phyloP scores from a whole-genome alignment of 2,797 vertebrate species.

The Sebastes kiyomatsui region DNA sequence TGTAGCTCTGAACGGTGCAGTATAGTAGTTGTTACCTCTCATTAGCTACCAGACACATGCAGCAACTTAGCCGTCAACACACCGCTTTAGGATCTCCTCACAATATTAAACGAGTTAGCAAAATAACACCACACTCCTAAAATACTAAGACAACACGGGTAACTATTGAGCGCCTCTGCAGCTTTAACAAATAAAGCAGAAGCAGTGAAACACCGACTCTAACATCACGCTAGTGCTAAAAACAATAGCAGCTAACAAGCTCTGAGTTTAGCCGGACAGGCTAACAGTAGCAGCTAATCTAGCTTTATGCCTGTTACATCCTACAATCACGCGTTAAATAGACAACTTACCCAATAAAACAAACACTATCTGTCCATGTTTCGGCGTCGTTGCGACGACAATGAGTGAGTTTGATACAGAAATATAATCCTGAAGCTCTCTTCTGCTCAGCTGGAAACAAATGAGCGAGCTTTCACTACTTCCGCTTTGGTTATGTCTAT shows the following conservation, averaged over 20 bases:
- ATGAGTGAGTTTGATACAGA: neutral
- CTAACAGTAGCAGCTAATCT: constrained; percentile 60
- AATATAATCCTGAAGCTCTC: neutral
- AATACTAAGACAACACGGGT: neutral
- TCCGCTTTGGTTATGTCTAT: constrained; percentile 46
- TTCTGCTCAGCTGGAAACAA: neutral
- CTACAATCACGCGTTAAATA: neutral
- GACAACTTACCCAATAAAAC: constrained; percentile 47
- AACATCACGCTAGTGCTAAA: constrained; percentile 58
- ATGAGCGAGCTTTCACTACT: constrained; percentile 34
- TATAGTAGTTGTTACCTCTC: neutral
- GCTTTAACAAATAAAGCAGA: neutral
- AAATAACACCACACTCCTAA: neutral
- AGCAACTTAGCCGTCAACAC: neutral
- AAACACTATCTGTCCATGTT: constrained; percentile 76
- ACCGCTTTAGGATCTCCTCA: neutral
- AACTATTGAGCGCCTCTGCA: fast-evolving
- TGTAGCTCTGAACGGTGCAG: too few species aligned
- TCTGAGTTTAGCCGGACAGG: constrained; percentile 37
- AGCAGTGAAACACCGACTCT: neutral
- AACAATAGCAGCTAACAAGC: constrained; percentile 69
- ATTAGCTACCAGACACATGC: neutral
- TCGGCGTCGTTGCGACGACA: neutral
- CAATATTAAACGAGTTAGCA: neutral
- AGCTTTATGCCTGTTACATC: neutral